Conservation (phyloP, 2,888 invertebrate genomes). For the Philhelius pedissequus region DNA sequence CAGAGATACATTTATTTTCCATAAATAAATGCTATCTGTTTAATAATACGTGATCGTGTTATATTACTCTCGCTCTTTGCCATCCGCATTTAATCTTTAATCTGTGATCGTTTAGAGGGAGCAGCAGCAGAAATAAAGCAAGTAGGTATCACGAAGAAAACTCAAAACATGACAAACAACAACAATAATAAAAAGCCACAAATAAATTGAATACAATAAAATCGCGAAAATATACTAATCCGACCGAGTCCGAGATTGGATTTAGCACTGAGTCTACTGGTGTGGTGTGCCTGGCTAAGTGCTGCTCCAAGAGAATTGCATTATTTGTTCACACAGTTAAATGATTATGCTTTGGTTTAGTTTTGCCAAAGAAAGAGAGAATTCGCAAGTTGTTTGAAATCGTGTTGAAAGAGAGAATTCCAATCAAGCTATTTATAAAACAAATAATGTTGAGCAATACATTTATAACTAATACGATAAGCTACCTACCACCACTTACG, state of each 20-base stretch:
- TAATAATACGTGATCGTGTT: constrained; percentile 54
- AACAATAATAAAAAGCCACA: not conserved
- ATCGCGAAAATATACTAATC: constrained; percentile 47
- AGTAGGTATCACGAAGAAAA: constrained; percentile 19
- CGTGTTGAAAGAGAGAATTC: constrained; percentile 62
- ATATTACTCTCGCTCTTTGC: constrained; percentile 41
- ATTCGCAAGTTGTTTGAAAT: constrained; percentile 44
- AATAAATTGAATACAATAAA: constrained; percentile 3
- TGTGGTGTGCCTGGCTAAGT: constrained; percentile 15
- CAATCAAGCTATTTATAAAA: constrained; percentile 67
- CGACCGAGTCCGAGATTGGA: constrained; percentile 54
- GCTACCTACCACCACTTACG: constrained; percentile 15
- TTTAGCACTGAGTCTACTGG: no score
- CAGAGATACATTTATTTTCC: constrained; percentile 39
- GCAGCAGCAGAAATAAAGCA: not conserved
- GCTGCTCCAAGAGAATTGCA: constrained; percentile 42
- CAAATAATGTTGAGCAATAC: constrained; percentile 64
- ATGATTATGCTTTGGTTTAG: constrained; percentile 14
- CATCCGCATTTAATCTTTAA: constrained; percentile 39
- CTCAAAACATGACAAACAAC: constrained; percentile 25
- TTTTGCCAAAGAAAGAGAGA: constrained; percentile 38
- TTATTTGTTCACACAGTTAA: constrained; percentile 14
- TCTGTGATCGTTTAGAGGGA: constrained; percentile 12
- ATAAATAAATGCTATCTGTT: constrained; percentile 42
- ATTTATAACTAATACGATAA: constrained; percentile 42